Conservation (phyloP, 2,888 invertebrate genomes). For the Acrobasis repandana region DNA sequence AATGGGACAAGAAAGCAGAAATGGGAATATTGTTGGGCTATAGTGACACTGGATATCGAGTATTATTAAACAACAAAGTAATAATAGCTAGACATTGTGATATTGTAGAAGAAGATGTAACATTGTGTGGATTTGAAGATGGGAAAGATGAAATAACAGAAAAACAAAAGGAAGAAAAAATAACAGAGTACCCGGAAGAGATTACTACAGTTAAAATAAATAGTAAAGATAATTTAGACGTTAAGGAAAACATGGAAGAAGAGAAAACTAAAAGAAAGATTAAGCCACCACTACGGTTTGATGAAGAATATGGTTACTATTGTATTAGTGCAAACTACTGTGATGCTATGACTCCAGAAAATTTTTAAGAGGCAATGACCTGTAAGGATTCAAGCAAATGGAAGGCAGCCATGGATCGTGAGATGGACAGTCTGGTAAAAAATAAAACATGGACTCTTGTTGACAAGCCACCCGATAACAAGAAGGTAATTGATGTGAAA, state of each 20-base stretch:
- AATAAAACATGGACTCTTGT: constrained; percentile 47
- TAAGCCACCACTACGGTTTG: too few species aligned
- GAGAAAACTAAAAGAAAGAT: too few species aligned
- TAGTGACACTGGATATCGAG: constrained; percentile 39
- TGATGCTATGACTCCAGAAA: constrained; percentile 38
- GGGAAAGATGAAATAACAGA: constrained; percentile 22
- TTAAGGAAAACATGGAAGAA: too few species aligned
- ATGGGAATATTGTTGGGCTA: constrained; percentile 39
- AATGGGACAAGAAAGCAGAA: constrained; percentile 41
- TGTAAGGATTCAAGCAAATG: constrained; percentile 35
- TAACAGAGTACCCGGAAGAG: too few species aligned
- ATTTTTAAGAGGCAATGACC: constrained; percentile 42
- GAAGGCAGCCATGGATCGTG: constrained; percentile 41
- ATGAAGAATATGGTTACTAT: constrained; percentile 23
- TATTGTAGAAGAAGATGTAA: constrained; percentile 37
- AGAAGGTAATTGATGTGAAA: constrained; percentile 43
- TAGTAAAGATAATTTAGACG: too few species aligned
- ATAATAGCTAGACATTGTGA: constrained; percentile 37
- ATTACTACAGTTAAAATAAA: too few species aligned
- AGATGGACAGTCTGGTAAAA: constrained; percentile 41
- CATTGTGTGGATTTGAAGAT: constrained; percentile 33
- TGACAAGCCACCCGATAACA: constrained; percentile 37
- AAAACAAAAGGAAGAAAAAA: too few species aligned
- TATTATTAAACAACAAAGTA: constrained; percentile 37
- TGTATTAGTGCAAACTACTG: constrained; percentile 39